Evolutionary conservation across 1,140 invertebrate genomes (phyloP).

Genomic region (Chironomus tepperi): DNA sequence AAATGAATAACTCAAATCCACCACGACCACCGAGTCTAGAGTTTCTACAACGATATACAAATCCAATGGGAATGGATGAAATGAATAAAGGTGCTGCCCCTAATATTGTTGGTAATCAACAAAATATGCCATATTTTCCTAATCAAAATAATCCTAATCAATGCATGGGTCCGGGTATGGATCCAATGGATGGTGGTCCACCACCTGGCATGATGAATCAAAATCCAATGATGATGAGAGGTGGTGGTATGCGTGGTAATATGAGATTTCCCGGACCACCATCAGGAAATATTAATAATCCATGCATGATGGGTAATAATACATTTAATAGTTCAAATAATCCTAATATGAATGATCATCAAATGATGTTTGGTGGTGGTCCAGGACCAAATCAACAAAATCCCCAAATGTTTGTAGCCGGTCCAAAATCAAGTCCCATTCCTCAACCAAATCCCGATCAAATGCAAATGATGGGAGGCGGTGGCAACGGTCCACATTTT

Average conservation of each 20-base stretch:
- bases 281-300: slow-evolving; percentile 31
- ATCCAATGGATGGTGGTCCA: slow-evolving; percentile 21
- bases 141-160: slow-evolving; percentile 40
- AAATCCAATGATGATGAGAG: slow-evolving; percentile 38
- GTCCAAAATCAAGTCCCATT: slow-evolving; percentile 40
- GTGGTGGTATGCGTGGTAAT: slow-evolving; percentile 32
- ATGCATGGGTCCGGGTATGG: slow-evolving; percentile 28
- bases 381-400: slow-evolving; percentile 35
- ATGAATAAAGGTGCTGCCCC: slow-evolving; percentile 46
- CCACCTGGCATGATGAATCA: slow-evolving; percentile 27
- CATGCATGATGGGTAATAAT: slow-evolving; percentile 37
- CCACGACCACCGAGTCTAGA: slow-evolving; percentile 83
- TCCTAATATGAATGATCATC: slow-evolving; percentile 3
- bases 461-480: slow-evolving; percentile 53
- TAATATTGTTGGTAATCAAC: slow-evolving; percentile 32
- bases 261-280: slow-evolving; percentile 41
- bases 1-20: slow-evolving; percentile 52
- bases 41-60: slow-evolving; percentile 81
- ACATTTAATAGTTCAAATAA: slow-evolving; percentile 28
- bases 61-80: slow-evolving; percentile 61
- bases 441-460: slow-evolving; percentile 38
- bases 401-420: slow-evolving; percentile 45
- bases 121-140: slow-evolving; percentile 65
- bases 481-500: slow-evolving; percentile 30
- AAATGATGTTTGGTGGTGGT: slow-evolving; percentile 25